Percentiles rank a stretch among this genome's conserved stretches.
Conservation (phyloP, 92 coral and sea anemone species). For the Paramuricea clavata region DNA sequence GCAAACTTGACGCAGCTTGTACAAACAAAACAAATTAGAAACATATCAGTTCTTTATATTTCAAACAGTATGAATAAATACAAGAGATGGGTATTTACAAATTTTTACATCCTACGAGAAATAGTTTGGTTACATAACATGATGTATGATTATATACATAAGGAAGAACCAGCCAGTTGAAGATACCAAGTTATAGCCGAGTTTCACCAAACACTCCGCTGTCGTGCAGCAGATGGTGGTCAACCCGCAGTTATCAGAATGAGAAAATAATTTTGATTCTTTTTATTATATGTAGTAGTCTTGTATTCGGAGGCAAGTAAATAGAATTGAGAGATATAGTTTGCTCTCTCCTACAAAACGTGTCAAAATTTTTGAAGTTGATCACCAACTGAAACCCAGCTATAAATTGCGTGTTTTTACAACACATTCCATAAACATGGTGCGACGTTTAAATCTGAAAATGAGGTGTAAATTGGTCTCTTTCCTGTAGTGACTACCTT, state of each 20-base stretch:
- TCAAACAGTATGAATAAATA: conserved; percentile 30
- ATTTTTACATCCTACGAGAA: not conserved
- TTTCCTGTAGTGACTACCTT: not conserved
- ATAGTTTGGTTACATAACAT: not conserved
- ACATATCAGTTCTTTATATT: conserved; percentile 30
- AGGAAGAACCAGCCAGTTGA: not conserved
- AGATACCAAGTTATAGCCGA: no score
- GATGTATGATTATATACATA: not conserved
- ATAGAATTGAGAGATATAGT: no score
- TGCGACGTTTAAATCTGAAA: not conserved
- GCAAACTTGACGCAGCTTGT: not conserved
- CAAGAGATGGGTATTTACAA: not conserved
- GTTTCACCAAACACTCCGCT: not conserved
- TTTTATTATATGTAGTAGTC: no score
- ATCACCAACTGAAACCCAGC: not conserved
- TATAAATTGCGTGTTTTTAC: no score
- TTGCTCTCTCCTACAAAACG: no score
- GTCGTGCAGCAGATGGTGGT: no score
- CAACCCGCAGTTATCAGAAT: no score
- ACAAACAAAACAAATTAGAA: not conserved
- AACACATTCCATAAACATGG: no score
- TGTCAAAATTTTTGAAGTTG: not conserved
- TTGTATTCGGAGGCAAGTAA: no score
- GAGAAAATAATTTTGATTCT: no score
- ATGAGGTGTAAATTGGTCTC: conserved; percentile 36